A percentile compares a stretch with the other conserved stretches of the same genome.
phyloP scores from a whole-genome alignment of 1,140 invertebrate species.

The Brachionus sp. region DNA sequence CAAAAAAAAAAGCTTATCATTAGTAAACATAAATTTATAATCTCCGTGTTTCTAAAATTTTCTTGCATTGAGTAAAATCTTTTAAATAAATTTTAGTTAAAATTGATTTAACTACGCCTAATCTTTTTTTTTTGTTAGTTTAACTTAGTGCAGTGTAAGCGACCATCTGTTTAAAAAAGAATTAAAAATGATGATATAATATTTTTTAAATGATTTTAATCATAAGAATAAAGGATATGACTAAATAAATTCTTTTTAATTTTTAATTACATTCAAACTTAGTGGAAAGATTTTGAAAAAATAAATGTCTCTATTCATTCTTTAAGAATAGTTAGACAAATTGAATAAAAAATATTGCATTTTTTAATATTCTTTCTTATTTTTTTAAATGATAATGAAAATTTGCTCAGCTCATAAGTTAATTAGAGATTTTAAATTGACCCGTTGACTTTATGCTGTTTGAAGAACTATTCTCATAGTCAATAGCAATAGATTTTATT shows the following conservation, averaged over 20 bases:
- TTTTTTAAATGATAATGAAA: not conserved
- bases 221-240: not conserved
- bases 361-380: not conserved
- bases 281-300: not conserved
- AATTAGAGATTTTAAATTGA: not conserved
- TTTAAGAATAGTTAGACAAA: too few species aligned
- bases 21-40: not conserved
- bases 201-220: not conserved
- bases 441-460: not conserved
- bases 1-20: constrained; percentile 17
- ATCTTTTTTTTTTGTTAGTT: not conserved
- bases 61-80: constrained; percentile 17
- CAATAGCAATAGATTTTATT: not conserved
- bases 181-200: not conserved
- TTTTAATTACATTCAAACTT: not conserved
- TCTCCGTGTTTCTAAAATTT: not conserved
- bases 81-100: constrained; percentile 12
- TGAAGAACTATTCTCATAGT: not conserved
- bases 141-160: not conserved
- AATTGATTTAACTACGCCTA: not conserved
- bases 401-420: not conserved
- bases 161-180: constrained; percentile 33
- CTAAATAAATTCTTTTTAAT: not conserved
- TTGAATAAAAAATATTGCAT: too few species aligned
- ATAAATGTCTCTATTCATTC: too few species aligned